These are phyloP conservation scores for Nebria ingens DNA, from an alignment of 1,140 invertebrate species.

Conservation along the genomic window DNA sequence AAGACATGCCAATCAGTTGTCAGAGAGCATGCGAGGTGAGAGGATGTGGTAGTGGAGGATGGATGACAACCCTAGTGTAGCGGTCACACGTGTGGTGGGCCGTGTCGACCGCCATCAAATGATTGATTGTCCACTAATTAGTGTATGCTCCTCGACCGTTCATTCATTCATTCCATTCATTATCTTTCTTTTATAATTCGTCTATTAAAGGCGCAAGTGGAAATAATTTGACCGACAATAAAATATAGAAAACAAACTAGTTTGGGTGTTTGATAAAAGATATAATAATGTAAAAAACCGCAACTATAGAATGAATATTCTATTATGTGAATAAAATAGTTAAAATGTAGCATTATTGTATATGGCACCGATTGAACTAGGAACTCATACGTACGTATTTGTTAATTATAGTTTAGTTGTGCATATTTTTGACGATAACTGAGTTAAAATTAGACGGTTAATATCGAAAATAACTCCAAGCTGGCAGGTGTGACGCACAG, in stretches of 20 bases:
- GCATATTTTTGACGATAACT: background rate
- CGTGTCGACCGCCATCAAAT: background rate
- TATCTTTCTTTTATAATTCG: no score
- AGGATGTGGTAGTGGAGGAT: no score
- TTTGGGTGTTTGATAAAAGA: no score
- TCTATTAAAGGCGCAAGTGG: no score
- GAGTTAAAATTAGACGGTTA: background rate
- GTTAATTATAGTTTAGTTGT: background rate
- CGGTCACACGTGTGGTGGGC: background rate
- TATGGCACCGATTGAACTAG: background rate
- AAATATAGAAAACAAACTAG: no score
- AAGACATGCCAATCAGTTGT: background rate
- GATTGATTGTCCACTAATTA: background rate
- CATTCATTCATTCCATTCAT: background rate
- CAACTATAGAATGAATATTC: no score
- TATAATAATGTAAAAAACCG: no score
- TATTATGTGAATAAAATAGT: no score
- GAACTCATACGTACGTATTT: background rate
- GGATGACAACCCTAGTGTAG: background rate
- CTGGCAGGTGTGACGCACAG: background rate
- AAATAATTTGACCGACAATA: no score
- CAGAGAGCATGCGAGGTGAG: no score
- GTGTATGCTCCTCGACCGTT: background rate
- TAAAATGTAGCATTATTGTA: no score
- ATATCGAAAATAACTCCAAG: background rate